A percentile compares a stretch with the other conserved stretches of the same genome.
Evolutionary conservation across 1,140 invertebrate genomes (phyloP).

Genomic region (Acromyrmex charruanus): DNA sequence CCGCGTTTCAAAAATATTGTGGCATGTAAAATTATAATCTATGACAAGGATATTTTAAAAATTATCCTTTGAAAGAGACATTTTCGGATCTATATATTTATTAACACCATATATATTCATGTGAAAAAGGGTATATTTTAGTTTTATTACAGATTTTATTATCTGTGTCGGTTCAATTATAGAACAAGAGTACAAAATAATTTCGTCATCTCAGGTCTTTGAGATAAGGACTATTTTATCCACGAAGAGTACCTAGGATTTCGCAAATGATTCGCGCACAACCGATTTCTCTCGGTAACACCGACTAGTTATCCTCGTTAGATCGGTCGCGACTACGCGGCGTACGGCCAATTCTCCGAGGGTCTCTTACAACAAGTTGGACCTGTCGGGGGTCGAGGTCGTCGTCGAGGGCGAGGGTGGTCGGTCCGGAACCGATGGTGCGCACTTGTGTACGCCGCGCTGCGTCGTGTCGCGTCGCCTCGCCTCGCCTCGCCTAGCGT

Average conservation of each 20-base stretch:
- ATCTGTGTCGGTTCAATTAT: not conserved
- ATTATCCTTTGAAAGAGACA: not conserved
- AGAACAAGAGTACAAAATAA: not conserved
- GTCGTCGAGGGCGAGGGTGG: constrained; percentile 54
- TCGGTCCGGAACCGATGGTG: constrained; percentile 16
- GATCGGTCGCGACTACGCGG: constrained; percentile 36
- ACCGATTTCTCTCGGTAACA: constrained; percentile 49
- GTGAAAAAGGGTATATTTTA: not conserved
- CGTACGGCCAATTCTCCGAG: constrained; percentile 55
- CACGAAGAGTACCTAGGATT: constrained; percentile 8
- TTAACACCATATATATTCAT: not conserved
- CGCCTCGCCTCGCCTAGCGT: not conserved
- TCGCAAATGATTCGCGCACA: constrained; percentile 32
- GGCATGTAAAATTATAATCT: constrained; percentile 24
- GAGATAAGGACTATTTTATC: not conserved
- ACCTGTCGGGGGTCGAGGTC: constrained; percentile 57
- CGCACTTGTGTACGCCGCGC: constrained; percentile 27
- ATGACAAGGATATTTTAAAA: not conserved
- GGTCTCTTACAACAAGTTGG: constrained; percentile 63
- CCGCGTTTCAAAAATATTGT: constrained; percentile 13
- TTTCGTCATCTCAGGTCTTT: not conserved
- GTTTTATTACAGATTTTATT: constrained; percentile 2
- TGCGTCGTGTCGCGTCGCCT: no score
- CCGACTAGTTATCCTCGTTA: constrained; percentile 37
- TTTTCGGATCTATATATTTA: constrained; percentile 1